Evolutionary conservation across 2,797 vertebrate genomes (phyloP).

Genomic region (Lindbergichthys nudifrons): DNA sequence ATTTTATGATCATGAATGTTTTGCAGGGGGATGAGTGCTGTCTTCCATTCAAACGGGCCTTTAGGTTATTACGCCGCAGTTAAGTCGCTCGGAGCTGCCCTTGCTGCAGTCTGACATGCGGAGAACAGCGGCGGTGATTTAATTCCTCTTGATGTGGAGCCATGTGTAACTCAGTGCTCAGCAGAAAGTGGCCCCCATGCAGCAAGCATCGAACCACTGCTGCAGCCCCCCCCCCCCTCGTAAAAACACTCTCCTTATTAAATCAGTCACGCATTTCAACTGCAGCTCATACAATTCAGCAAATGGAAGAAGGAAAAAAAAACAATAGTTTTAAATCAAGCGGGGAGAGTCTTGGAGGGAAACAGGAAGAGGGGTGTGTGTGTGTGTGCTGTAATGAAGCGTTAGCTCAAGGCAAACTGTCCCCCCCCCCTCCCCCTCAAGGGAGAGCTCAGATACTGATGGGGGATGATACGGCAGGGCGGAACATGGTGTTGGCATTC

Average conservation of each 20-base stretch:
- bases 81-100: constrained; percentile 59
- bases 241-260: constrained; percentile 61
- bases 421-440: constrained; percentile 36
- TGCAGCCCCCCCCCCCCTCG: constrained; percentile 42
- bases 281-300: constrained; percentile 66
- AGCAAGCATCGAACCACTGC: constrained; percentile 56
- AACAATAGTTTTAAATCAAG: constrained; percentile 46
- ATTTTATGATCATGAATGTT: constrained; percentile 9
- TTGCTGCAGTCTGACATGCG: constrained; percentile 66
- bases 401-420: constrained; percentile 54
- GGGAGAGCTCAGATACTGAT: constrained; percentile 27
- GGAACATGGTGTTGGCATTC: constrained; percentile 48
- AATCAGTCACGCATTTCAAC: constrained; percentile 75
- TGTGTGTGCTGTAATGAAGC: constrained; percentile 50
- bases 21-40: background rate
- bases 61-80: constrained; percentile 47
- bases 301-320: constrained; percentile 30
- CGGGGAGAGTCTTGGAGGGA: constrained; percentile 29
- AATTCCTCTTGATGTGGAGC: constrained; percentile 76
- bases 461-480: constrained; percentile 24
- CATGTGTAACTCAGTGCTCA: constrained; percentile 75
- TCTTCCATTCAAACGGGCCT: constrained; percentile 48
- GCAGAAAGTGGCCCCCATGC: constrained; percentile 77
- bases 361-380: constrained; percentile 31
- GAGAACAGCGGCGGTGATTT: constrained; percentile 69